These are phyloP conservation scores for Theodoxus fluviatilis DNA, from an alignment of 2,888 invertebrate genomes.

Conservation along the genomic window DNA sequence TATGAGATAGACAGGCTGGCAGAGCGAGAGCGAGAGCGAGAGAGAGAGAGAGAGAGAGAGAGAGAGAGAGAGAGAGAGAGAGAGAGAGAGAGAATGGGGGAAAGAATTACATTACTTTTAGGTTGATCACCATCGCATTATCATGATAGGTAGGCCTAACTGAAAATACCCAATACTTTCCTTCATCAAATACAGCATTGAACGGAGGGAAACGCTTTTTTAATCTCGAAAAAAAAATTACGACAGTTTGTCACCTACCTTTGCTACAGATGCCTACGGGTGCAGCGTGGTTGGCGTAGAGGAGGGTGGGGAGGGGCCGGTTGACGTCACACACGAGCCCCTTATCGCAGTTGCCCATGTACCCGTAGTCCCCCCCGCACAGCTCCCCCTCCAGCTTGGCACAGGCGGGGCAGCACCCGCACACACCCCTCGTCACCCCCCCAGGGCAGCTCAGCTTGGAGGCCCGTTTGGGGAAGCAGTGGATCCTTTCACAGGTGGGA, in stretches of 20 bases:
- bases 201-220: too few relatives aligned
- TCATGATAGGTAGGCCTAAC: too few relatives aligned
- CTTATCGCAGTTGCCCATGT: conserved; percentile 63
- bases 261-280: conserved; percentile 44
- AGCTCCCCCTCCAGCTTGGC: conserved; percentile 59
- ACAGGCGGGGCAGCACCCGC: conserved; percentile 63
- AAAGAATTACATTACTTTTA: too few relatives aligned
- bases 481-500: conserved; percentile 62
- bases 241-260: conserved; percentile 36
- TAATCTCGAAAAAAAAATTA: too few relatives aligned
- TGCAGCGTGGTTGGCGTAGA: conserved; percentile 25
- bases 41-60: too few relatives aligned
- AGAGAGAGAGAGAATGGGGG: too few relatives aligned
- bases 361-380: conserved; percentile 61
- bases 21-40: too few relatives aligned
- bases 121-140: too few relatives aligned
- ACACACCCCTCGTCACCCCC: conserved; percentile 59
- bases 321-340: conserved; percentile 48
- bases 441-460: conserved; percentile 56
- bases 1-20: too few relatives aligned
- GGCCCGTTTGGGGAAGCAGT: conserved; percentile 54
- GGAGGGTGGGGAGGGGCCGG: neutral
- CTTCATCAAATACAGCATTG: too few relatives aligned
- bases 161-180: too few relatives aligned
- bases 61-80: too few relatives aligned